Conservation (phyloP, 2,888 invertebrate genomes). For the Rosalia funebris region DNA sequence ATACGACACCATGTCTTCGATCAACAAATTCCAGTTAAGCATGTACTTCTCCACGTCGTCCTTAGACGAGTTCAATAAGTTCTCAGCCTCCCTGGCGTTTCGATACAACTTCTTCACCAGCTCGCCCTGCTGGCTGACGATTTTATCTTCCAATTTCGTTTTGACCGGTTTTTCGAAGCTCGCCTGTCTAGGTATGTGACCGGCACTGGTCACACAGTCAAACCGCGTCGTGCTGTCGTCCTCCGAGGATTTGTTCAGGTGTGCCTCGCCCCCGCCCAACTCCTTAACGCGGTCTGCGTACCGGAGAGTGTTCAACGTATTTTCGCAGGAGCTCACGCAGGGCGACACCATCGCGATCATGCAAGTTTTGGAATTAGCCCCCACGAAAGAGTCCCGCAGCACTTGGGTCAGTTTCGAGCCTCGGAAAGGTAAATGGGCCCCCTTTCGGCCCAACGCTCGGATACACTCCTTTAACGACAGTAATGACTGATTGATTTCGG, state of each 20-base stretch:
- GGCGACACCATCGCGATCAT: slow-evolving; percentile 99
- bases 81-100: slow-evolving; percentile 75
- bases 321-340: slow-evolving; percentile 94
- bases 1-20: slow-evolving; percentile 76
- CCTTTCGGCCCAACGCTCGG: slow-evolving; percentile 92
- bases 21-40: slow-evolving; percentile 82
- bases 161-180: slow-evolving; percentile 22
- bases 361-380: slow-evolving; percentile 96
- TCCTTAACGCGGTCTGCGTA: slow-evolving; percentile 99
- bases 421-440: slow-evolving; percentile 95
- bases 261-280: slow-evolving; percentile 78
- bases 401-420: slow-evolving; percentile 95
- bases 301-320: slow-evolving; percentile 95
- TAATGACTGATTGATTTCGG: slow-evolving; percentile 97
- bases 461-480: slow-evolving; percentile 98
- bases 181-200: slow-evolving; percentile 9
- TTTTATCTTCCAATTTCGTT: slow-evolving; percentile 74
- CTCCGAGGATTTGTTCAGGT: slow-evolving; percentile 14
- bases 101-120: slow-evolving; percentile 75
- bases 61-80: slow-evolving; percentile 80
- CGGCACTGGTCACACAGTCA: slow-evolving; percentile 30
- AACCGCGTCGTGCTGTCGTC: slow-evolving; percentile 31
- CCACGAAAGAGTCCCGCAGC: slow-evolving; percentile 96
- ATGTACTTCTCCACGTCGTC: slow-evolving; percentile 93
- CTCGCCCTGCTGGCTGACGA: slow-evolving; percentile 86